A percentile compares a stretch with the other conserved stretches of the same genome.
phyloP scores from a whole-genome alignment of 2,797 vertebrate species.

The Tenualosa ilisha region DNA sequence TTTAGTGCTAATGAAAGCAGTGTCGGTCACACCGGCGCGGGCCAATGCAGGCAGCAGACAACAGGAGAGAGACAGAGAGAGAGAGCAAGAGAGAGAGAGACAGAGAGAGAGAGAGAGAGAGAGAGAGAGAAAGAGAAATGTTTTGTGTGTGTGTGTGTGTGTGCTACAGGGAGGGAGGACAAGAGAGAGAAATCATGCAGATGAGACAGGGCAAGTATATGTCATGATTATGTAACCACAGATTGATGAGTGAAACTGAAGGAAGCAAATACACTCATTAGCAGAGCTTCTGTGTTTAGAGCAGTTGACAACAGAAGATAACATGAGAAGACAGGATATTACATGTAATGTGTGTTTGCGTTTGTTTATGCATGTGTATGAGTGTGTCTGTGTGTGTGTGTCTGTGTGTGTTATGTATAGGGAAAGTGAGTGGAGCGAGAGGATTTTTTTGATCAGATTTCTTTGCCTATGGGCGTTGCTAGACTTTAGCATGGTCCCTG shows the following conservation, averaged over 20 bases:
- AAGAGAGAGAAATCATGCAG: slow-evolving; percentile 15
- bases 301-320: neutral
- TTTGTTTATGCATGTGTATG: neutral
- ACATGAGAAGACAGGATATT: neutral
- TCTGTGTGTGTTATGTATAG: neutral
- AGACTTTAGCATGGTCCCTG: neutral
- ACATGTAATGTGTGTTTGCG: neutral
- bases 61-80: neutral
- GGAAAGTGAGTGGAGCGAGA: neutral
- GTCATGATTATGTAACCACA: neutral
- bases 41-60: neutral
- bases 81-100: slow-evolving; percentile 23
- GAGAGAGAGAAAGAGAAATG: slow-evolving; percentile 22
- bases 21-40: neutral
- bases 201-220: neutral
- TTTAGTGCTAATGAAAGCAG: slow-evolving; percentile 30
- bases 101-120: slow-evolving; percentile 23
- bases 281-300: neutral
- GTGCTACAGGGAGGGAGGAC: slow-evolving; percentile 8
- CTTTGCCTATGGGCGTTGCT: neutral
- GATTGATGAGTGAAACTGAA: neutral
- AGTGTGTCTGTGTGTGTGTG: neutral
- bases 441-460: neutral
- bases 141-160: neutral
- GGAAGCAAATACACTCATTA: neutral